Conservation (phyloP, 2,797 vertebrate species). For the Enteromius trimaculatus region DNA sequence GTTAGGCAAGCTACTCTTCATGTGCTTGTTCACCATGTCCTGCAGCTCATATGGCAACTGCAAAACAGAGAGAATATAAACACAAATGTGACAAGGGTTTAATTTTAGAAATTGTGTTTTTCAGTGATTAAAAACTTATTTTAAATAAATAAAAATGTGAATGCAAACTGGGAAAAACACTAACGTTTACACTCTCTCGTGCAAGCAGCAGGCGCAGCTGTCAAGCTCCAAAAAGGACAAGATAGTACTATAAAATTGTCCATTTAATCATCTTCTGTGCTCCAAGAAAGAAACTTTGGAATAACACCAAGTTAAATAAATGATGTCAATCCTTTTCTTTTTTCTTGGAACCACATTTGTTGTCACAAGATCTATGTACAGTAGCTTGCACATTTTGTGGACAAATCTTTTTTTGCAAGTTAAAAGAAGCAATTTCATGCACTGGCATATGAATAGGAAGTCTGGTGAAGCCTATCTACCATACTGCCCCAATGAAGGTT, state of each 20-base stretch:
- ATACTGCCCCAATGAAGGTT: neutral
- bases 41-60: conserved; percentile 96
- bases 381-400: neutral
- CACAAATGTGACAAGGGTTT: conserved; percentile 24
- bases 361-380: neutral
- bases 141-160: neutral
- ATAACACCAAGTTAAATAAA: neutral
- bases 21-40: conserved; percentile 96
- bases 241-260: neutral
- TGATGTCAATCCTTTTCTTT: neutral
- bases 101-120: neutral
- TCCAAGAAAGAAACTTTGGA: neutral
- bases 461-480: neutral
- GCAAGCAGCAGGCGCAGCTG: neutral
- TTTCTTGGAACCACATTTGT: neutral
- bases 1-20: conserved; percentile 83
- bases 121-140: neutral
- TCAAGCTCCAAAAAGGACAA: neutral
- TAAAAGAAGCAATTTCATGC: neutral
- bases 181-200: neutral
- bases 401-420: neutral
- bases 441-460: conserved; percentile 4
- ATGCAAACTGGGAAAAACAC: neutral
- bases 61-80: conserved; percentile 57
- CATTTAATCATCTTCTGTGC: neutral